phyloP scores from a whole-genome alignment of 1,140 invertebrate species.

The Procambarus virginalis region DNA sequence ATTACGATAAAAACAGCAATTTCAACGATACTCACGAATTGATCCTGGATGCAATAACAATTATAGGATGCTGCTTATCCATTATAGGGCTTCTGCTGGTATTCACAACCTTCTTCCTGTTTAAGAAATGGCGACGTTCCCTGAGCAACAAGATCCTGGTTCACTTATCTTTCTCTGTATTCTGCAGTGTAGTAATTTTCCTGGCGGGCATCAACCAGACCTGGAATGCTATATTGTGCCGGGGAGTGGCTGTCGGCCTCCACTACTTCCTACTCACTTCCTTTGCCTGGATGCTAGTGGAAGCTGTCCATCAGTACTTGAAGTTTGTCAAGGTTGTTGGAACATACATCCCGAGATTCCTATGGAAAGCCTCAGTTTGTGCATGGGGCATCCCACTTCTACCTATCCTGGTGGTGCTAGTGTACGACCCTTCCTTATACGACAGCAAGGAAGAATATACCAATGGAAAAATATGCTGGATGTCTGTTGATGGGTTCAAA shows the following conservation, averaged over 20 bases:
- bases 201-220: constrained; percentile 70
- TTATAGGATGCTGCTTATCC: constrained; percentile 70
- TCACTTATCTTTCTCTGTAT: constrained; percentile 71
- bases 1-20: constrained; percentile 64
- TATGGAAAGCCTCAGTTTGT: constrained; percentile 74
- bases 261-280: constrained; percentile 76
- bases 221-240: constrained; percentile 61
- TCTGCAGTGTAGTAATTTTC: constrained; percentile 69
- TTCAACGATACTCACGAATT: constrained; percentile 25
- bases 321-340: constrained; percentile 76
- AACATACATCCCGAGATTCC: constrained; percentile 74
- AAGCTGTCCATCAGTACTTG: constrained; percentile 75
- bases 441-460: constrained; percentile 26
- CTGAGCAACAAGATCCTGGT: constrained; percentile 71
- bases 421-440: constrained; percentile 69
- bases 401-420: constrained; percentile 69
- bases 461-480: constrained; percentile 73
- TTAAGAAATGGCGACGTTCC: constrained; percentile 71
- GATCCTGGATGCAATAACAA: constrained; percentile 70
- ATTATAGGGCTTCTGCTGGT: constrained; percentile 71
- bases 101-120: constrained; percentile 71
- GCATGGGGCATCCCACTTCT: constrained; percentile 74
- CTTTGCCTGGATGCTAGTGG: constrained; percentile 77
- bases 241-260: constrained; percentile 73
- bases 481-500: constrained; percentile 74